These are phyloP conservation scores for Misgurnus mizolepis DNA, from an alignment of 2,113 vertebrate species.

Conservation along the genomic window DNA sequence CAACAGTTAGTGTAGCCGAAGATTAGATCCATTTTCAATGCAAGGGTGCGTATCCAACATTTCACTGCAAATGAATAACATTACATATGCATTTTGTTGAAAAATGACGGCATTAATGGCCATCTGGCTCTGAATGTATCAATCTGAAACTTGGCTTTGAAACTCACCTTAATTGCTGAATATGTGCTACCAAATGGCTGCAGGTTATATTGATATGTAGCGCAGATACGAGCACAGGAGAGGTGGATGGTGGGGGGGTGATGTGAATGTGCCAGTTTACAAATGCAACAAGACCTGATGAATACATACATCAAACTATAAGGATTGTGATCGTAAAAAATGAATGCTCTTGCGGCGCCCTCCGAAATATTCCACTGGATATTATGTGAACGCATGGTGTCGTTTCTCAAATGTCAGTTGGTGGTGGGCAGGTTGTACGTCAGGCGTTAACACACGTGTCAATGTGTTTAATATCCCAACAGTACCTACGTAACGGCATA, in stretches of 20 bases:
- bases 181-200: slow-evolving; percentile 57
- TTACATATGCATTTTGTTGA: slow-evolving; percentile 53
- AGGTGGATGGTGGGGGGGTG: slow-evolving; percentile 3
- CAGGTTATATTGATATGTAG: slow-evolving; percentile 46
- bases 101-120: slow-evolving; percentile 54
- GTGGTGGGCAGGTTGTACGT: not conserved
- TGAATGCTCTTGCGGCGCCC: slow-evolving; percentile 36
- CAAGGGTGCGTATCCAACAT: slow-evolving; percentile 41
- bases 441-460: not conserved
- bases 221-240: slow-evolving; percentile 16
- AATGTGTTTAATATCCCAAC: slow-evolving; percentile 33
- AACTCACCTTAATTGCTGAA: slow-evolving; percentile 67
- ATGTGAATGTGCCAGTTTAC: slow-evolving; percentile 48
- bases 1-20: slow-evolving; percentile 21
- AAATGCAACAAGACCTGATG: slow-evolving; percentile 48
- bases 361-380: slow-evolving; percentile 39
- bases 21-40: slow-evolving; percentile 31
- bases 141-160: slow-evolving; percentile 67
- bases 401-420: slow-evolving; percentile 36
- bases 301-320: slow-evolving; percentile 37
- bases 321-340: slow-evolving; percentile 34
- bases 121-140: slow-evolving; percentile 55
- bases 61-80: slow-evolving; percentile 49
- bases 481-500: slow-evolving; percentile 51
- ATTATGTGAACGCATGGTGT: slow-evolving; percentile 24